Conservation (phyloP, 1,140 invertebrate species). For the Calephelis nemesis region DNA sequence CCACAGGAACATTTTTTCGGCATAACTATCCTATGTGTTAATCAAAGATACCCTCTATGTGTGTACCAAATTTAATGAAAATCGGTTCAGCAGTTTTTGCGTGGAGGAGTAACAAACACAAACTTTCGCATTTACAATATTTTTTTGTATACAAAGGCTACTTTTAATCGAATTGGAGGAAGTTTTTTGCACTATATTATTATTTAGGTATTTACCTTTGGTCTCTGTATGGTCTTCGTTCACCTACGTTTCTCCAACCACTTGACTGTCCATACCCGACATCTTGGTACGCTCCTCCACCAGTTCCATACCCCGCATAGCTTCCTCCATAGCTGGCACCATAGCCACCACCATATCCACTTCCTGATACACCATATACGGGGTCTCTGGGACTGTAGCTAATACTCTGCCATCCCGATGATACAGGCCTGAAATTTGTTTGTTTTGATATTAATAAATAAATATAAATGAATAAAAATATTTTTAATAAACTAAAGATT, state of each 20-base stretch:
- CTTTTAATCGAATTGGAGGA: neutral
- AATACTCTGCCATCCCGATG: constrained; percentile 47
- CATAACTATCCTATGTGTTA: no score
- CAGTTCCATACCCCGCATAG: constrained; percentile 19
- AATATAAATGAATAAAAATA: no score
- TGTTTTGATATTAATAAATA: no score
- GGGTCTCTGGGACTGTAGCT: constrained; percentile 35
- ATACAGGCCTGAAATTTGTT: constrained; percentile 44
- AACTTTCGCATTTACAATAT: no score
- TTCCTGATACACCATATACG: constrained; percentile 20
- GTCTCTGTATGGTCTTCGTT: constrained; percentile 53
- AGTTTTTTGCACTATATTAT: neutral
- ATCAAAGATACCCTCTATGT: no score
- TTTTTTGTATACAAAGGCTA: no score
- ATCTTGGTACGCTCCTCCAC: constrained; percentile 39
- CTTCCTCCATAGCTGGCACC: constrained; percentile 25
- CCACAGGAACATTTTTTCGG: no score
- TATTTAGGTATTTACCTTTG: constrained; percentile 32
- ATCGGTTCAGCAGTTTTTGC: no score
- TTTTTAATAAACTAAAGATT: no score
- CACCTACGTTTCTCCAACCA: constrained; percentile 51
- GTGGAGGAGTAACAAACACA: no score
- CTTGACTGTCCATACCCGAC: constrained; percentile 43
- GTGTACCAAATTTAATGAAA: no score
- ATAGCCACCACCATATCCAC: constrained; percentile 26